A percentile compares a stretch with the other conserved stretches of the same genome.
phyloP scores from a whole-genome alignment of 92 coral and sea anemone genomes.

The Epizoanthus fatuus region DNA sequence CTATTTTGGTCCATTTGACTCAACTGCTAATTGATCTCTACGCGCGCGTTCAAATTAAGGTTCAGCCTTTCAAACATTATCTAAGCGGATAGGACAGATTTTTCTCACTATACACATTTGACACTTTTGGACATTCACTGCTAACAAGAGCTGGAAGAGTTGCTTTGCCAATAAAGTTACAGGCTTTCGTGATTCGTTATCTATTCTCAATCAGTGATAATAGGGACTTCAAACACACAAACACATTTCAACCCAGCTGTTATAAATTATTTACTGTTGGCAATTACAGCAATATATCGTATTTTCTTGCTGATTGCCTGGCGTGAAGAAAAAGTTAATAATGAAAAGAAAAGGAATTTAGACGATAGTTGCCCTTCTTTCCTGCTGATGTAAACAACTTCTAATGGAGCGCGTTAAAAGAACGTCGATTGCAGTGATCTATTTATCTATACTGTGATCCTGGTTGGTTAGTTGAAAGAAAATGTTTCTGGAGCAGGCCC shows the following conservation, averaged over 20 bases:
- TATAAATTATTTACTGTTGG: constrained; percentile 9
- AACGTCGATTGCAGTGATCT: background rate
- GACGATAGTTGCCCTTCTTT: background rate
- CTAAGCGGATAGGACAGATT: background rate
- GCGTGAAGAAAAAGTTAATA: constrained; percentile 27
- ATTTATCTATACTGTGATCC: background rate
- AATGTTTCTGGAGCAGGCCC: background rate
- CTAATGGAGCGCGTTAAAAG: background rate
- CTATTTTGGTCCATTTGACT: background rate
- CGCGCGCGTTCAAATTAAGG: background rate
- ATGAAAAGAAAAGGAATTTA: constrained; percentile 1
- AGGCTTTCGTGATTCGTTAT: constrained; percentile 6
- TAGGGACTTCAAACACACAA: constrained; percentile 18
- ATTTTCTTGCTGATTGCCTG: constrained; percentile 5
- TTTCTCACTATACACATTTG: background rate
- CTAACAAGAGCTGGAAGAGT: background rate
- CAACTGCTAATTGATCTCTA: constrained; percentile 4
- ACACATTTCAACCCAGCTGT: constrained; percentile 3
- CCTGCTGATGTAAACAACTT: background rate
- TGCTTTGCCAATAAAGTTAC: background rate
- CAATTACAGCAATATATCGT: constrained; percentile 9
- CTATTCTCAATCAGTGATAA: background rate
- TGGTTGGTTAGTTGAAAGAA: background rate
- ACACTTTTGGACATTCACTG: background rate
- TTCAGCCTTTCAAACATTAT: background rate